Evolutionary conservation across 92 coral and sea anemone species (phyloP), one percentile per base, ranked within the genome.

Genomic region (Paramuricea clavata): DNA sequence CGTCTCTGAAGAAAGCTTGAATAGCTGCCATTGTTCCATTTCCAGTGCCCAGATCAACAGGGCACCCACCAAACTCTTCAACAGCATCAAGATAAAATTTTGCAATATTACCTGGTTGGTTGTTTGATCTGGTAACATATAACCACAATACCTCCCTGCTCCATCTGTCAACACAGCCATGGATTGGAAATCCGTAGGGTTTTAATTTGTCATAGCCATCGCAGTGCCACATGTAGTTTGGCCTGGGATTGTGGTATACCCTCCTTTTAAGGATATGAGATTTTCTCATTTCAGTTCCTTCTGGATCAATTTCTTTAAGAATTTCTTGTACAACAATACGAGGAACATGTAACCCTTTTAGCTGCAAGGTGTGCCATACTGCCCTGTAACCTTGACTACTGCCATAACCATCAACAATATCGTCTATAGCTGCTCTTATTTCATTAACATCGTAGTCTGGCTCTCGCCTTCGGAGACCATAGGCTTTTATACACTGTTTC

Each of bases 321-420:
- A 70, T 34, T 77, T 86, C 89, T 69, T 86, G 90, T 15, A 86
- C 90, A 86, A 78, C 85, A 86, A 54, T 35, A 74, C 80, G 90
- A 42, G 85, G 90, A 77, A 86, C 85, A 60, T 80, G 79, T 64
- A 86, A 50, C 47, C 89, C 85, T 34, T 78, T 86, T 65, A 86
- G 85, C 85, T 77, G 80, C 47, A 86, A 86, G 56, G 89, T 78
- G 67, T 77, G 85, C 89, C 84, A 77, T 75, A 86, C 89, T 44
- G 89, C 39, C 61, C 89, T 41, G 65, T 86, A 86, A 49, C 89
- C 89, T 76, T 76, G 89, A 23, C 28, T 71, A 86, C 89, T 54
- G 33, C 84, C 89, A 73, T 86, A 49, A 47, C 89, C 89, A 86
- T 86, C 89, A 81, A 76, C 43, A 86, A 76, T 54, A 49, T 64